A percentile compares a stretch with the other conserved stretches of the same genome.
Evolutionary conservation across 2,113 vertebrate genomes (phyloP).

Genomic region (Mesembrinibis cayennensis): DNA sequence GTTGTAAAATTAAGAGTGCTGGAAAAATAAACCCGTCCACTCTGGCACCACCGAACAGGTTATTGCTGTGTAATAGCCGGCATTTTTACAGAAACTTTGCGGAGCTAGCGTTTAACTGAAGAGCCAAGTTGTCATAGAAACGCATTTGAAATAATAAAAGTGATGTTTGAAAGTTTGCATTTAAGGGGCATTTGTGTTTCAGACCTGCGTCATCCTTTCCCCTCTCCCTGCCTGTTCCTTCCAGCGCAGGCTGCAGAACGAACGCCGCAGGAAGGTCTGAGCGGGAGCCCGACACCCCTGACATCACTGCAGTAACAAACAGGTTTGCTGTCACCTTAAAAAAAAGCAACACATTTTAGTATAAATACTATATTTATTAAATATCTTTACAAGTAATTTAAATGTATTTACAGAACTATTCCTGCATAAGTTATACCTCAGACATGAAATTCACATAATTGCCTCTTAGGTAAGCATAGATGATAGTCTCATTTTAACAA

Average conservation of each 20-base stretch:
- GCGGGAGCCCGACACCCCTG: not conserved
- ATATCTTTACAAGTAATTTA: constrained; percentile 91
- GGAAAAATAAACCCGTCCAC: not conserved
- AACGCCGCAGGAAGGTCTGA: too few relatives aligned
- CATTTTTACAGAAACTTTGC: accelerated
- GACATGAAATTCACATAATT: constrained; percentile 80
- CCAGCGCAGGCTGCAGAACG: not conserved
- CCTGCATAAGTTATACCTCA: constrained; percentile 85
- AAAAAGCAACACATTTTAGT: constrained; percentile 62
- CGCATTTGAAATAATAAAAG: not conserved
- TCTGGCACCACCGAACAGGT: not conserved
- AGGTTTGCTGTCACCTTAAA: not conserved
- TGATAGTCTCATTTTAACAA: constrained; percentile 75
- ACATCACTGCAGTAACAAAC: not conserved
- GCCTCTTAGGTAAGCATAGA: constrained; percentile 75
- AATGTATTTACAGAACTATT: constrained; percentile 86
- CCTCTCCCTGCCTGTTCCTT: not conserved
- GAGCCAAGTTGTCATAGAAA: not conserved
- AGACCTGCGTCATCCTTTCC: not conserved
- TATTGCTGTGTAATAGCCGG: accelerated
- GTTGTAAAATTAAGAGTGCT: not conserved
- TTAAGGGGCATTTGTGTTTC: not conserved
- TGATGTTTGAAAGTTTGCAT: not conserved
- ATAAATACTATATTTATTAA: constrained; percentile 99
- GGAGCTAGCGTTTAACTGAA: not conserved